These are phyloP conservation scores for Euzophera pinguis DNA, from an alignment of 2,888 invertebrate genomes.

Conservation along the genomic window DNA sequence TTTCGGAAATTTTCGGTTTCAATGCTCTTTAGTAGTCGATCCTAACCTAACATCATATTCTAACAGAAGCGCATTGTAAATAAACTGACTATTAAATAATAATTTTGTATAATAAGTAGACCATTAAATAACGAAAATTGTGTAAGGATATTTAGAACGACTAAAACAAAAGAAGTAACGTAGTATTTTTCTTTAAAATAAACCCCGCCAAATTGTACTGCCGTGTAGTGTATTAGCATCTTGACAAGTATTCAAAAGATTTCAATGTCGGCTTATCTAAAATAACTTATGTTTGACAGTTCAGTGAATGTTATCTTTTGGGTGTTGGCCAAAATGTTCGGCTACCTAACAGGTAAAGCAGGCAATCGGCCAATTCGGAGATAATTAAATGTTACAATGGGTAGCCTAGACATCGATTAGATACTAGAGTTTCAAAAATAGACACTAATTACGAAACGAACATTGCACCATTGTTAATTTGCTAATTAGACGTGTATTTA, in stretches of 20 bases:
- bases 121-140: too few species aligned
- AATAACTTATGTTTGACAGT: slow-evolving; percentile 79
- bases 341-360: slow-evolving; percentile 72
- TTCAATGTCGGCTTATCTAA: slow-evolving; percentile 74
- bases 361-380: slow-evolving; percentile 73
- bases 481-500: slow-evolving; percentile 14
- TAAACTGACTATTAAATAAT: too few species aligned
- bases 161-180: too few species aligned
- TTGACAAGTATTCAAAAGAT: slow-evolving; percentile 37
- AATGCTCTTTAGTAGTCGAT: too few species aligned
- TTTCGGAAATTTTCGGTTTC: too few species aligned
- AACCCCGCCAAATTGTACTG: slow-evolving; percentile 24
- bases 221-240: slow-evolving; percentile 20
- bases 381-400: slow-evolving; percentile 76
- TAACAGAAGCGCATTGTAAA: too few species aligned
- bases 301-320: slow-evolving; percentile 74
- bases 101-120: too few species aligned
- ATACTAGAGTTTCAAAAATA: slow-evolving; percentile 38
- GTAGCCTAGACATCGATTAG: slow-evolving; percentile 61
- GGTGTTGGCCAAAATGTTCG: slow-evolving; percentile 54
- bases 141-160: too few species aligned
- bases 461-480: slow-evolving; percentile 6
- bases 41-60: too few species aligned
- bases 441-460: slow-evolving; percentile 21
- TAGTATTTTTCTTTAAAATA: background rate